Evolutionary conservation across 2,113 vertebrate genomes (phyloP).

Genomic region (Corydoras sp.): DNA sequence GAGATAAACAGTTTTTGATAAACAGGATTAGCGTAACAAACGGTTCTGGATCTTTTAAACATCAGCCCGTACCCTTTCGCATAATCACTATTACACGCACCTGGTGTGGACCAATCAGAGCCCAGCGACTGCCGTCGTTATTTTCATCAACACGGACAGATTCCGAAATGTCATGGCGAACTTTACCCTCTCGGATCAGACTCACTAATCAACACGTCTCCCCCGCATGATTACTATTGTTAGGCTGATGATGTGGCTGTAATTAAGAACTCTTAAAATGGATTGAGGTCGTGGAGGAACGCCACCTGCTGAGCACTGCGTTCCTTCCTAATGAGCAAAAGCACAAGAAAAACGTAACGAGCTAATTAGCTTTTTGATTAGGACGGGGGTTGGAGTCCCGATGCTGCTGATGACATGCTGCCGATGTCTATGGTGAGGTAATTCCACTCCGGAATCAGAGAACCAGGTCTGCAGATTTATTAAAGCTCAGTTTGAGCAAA

Average conservation of each 20-base stretch:
- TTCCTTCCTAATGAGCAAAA: slow-evolving; percentile 18
- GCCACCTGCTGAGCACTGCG: background rate
- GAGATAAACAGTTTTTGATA: no score
- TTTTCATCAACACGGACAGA: no score
- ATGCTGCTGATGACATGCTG: background rate
- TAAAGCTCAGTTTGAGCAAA: no score
- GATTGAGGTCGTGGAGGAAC: background rate
- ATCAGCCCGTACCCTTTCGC: no score
- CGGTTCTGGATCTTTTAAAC: no score
- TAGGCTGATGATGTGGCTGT: background rate
- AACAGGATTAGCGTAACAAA: no score
- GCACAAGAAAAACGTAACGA: background rate
- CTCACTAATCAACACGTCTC: background rate
- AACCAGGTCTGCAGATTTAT: no score
- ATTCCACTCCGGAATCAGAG: no score
- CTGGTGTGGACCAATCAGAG: no score
- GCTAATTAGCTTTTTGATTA: slow-evolving; percentile 18
- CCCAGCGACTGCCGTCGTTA: no score
- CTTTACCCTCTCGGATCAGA: background rate
- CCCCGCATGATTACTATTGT: background rate
- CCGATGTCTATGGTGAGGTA: background rate
- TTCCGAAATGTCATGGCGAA: background rate
- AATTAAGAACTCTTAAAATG: background rate
- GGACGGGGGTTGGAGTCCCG: background rate
- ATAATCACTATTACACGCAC: no score